Evolutionary conservation across 2,888 invertebrate species (phyloP).

Genomic region (Drosophila gaucha): DNA sequence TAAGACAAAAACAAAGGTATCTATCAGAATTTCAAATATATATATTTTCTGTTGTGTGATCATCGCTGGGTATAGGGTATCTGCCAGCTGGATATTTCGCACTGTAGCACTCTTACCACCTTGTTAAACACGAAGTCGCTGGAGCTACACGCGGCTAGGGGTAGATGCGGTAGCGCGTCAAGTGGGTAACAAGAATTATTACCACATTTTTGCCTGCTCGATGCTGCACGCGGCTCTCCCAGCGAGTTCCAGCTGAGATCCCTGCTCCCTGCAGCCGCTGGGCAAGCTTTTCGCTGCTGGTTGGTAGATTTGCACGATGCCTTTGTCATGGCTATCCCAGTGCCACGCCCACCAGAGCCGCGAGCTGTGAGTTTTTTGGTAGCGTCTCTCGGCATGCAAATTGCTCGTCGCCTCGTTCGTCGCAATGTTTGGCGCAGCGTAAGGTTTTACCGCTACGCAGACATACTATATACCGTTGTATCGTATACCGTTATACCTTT

Average conservation of each 20-base stretch:
- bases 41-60: too few relatives aligned
- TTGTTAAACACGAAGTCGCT: too few relatives aligned
- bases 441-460: conserved; percentile 18
- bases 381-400: conserved; percentile 58
- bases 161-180: conserved; percentile 14
- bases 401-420: conserved; percentile 46
- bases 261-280: not conserved
- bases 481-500: conserved; percentile 14
- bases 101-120: too few relatives aligned
- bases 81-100: too few relatives aligned
- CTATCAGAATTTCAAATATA: too few relatives aligned
- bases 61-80: too few relatives aligned
- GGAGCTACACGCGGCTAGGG: too few relatives aligned
- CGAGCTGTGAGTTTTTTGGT: not conserved
- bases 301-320: conserved; percentile 53
- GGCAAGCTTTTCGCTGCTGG: conserved; percentile 9
- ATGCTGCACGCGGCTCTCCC: too few relatives aligned
- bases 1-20: too few relatives aligned
- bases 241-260: not conserved
- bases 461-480: conserved; percentile 1
- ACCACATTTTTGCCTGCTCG: conserved; percentile 46
- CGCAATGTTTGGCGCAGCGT: conserved; percentile 47
- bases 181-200: conserved; percentile 71
- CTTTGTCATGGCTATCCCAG: conserved; percentile 53
- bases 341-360: not conserved